Evolutionary conservation across 2,797 vertebrate genomes (phyloP), one percentile per base, ranked within the genome.

Genomic region (Megalops cyprinoides): DNA sequence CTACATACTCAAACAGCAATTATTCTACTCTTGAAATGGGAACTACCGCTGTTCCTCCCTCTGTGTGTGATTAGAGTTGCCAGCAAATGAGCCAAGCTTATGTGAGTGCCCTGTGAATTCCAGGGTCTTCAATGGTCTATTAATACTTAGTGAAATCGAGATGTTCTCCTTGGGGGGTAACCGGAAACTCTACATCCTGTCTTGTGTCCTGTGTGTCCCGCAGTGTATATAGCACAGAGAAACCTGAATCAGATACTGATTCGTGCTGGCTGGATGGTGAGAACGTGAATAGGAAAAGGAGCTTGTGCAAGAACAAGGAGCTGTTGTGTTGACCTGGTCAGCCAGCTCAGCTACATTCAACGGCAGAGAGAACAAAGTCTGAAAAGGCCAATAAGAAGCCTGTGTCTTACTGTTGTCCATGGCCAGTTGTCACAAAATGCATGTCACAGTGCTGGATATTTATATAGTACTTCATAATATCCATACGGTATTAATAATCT

Each of bases 81-180:
- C 75, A 79, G 76, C 80, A 76, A 82, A 83, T 78, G 42, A 77
- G 37, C 67, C 81, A 15, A 67, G 69, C 31, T 82, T 73, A 81
- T 75, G 48, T 67, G 78, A 78, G 92, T 87, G 85, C 86, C 75
- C 87, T 89, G 82, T 87, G 91, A 88, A 92, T 92, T 90, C 86
- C 86, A 75, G 77, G 83, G 87, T 89, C 84, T 88, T 89, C 82
- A 82, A 91, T 88, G 87, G 77, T 86, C 88, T 92, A 93, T 91
- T 94, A 94, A 93, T 86, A 89, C 85, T 83, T 82, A 78, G 83
- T 85, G 89, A 88, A 93, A 90, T 84, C 85, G 88, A 92, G 91
- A 91, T 87, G 86, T 89, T 86, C 87, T 90, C 87, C 91, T 90
- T 91, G 82, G 82, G n/a, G 89, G 86, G 91, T 90, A 90, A 91